Evolutionary conservation across 2,113 vertebrate species (phyloP), one percentile per base, ranked within the genome.

Genomic region (Catagonus wagneri): DNA sequence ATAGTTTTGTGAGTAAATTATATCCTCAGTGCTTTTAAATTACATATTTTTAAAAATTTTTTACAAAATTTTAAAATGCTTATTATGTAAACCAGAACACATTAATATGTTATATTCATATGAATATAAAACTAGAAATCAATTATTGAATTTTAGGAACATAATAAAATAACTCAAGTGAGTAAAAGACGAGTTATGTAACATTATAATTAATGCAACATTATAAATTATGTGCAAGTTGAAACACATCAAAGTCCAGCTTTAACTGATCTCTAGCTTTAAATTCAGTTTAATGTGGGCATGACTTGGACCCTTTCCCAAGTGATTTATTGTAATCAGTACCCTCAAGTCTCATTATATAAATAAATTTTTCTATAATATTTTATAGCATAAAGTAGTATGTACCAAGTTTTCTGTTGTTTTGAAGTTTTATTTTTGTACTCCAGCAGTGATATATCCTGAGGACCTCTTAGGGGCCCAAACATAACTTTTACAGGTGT

Each of bases 191-290:
- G 44, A 44, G 44, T 44, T 44, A 44, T 44, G 44, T 44, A 44
- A 44, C 44, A 44, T 44, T 44, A 44, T 44, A 44, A 44, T 44
- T 44, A 44, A 44, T 44, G 44, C 52, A 78, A 56, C n/a, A 56
- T 75, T 66, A 19, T 66, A 66, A 75, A 84, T 66, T 76, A 56
- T 56, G 25, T 85, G 76, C 84, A 76, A 93, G 56, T 93, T 75
- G 50, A 76, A 84, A 63, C 81, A 93, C 20, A 85, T 25, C 72
- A 25, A 52, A 85, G 50, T 56, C 52, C 60, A 76, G 50, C 34
- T 58, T 12, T 66, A 85, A 76, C 60, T 66, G n/a, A 58, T 66
- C 27, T 66, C 27, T 84, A 56, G 44, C 60, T 75, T 92, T 56
- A 63, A 92, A 65, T 75, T 20, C 32, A 34, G 22, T 65, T 65